Conservation (phyloP, 2,797 vertebrate genomes). For the Clangula hyemalis region DNA sequence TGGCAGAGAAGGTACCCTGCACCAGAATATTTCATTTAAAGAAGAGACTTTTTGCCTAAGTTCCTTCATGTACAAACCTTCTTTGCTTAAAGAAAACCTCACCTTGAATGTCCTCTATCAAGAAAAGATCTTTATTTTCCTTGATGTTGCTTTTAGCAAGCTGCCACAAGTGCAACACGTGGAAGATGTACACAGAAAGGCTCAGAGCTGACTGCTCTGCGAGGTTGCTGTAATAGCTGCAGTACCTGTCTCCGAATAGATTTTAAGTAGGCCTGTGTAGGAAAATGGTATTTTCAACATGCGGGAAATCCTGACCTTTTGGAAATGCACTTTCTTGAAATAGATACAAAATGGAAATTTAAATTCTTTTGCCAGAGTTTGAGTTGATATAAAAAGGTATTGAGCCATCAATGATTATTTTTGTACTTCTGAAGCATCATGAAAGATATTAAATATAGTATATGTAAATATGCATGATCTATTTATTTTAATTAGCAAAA, state of each 20-base stretch:
- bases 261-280: not conserved
- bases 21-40: not conserved
- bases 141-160: not conserved
- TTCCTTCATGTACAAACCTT: not conserved
- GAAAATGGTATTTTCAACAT: not conserved
- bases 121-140: not conserved
- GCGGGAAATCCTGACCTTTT: not conserved
- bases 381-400: not conserved
- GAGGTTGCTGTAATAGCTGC: not conserved
- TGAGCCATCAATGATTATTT: not conserved
- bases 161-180: not conserved
- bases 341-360: not conserved
- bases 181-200: not conserved
- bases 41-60: not conserved
- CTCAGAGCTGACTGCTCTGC: not conserved
- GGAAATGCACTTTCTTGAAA: not conserved
- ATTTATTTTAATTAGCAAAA: not conserved
- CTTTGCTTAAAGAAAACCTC: not conserved
- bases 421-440: not conserved
- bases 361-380: not conserved
- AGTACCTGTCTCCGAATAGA: not conserved
- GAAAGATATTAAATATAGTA: not conserved
- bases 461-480: not conserved
- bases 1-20: not conserved
- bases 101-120: not conserved